Percentiles rank a stretch among this genome's conserved stretches.
Conservation (phyloP, 2,797 vertebrate genomes). For the Perodicticus potto region DNA sequence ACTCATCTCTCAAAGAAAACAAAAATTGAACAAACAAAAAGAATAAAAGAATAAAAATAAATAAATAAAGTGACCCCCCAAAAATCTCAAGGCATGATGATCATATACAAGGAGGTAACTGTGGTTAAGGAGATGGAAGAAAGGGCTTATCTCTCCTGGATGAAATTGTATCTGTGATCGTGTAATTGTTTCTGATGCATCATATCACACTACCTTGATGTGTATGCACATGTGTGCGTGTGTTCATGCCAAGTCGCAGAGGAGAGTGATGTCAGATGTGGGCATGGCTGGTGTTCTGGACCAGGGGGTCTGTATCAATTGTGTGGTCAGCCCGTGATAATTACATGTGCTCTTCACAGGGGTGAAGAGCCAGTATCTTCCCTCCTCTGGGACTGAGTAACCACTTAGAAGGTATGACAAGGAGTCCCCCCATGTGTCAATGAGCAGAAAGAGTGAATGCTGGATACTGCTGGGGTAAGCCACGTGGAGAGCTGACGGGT, state of each 20-base stretch:
- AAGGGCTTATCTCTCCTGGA: background rate
- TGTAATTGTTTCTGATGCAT: background rate
- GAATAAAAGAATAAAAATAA: background rate
- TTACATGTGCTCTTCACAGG: background rate
- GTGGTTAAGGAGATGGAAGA: background rate
- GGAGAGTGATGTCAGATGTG: background rate
- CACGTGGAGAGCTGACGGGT: too few relatives aligned
- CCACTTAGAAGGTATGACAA: background rate
- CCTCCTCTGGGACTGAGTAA: background rate
- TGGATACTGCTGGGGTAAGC: background rate
- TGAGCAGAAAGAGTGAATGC: background rate
- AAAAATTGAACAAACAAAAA: too few relatives aligned
- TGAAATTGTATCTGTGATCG: background rate
- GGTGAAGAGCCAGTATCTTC: background rate
- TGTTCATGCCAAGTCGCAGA: background rate
- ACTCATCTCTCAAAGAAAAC: background rate
- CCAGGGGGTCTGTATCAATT: background rate
- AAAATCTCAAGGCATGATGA: background rate
- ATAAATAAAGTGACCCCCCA: background rate
- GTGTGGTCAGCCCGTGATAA: background rate
- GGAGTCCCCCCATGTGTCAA: background rate
- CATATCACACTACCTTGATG: background rate
- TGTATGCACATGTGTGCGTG: accelerated
- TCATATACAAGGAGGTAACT: accelerated
- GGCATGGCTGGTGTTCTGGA: background rate